Base-by-base conservation (phyloP, 64 coral and sea anemone species). In the Exaiptasia diaphana region DNA sequence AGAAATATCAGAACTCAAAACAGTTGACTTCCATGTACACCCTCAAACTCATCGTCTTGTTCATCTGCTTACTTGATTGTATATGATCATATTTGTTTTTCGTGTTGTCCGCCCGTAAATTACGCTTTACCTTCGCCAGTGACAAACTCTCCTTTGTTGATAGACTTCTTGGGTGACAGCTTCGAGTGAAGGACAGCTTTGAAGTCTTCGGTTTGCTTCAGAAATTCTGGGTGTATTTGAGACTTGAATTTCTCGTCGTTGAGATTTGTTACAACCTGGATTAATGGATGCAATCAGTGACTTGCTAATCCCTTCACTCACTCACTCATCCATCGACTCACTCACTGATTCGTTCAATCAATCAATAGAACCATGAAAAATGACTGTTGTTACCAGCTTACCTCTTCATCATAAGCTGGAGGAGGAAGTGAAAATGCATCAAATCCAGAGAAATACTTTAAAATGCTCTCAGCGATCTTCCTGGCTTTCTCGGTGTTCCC, bases 61-160 rank as follows among this genome's bases (percentile, higher is more conserved):
- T n/a, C n/a, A n/a, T n/a, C n/a, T n/a, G n/a, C n/a, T n/a, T n/a
- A n/a, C n/a, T n/a, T n/a, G n/a, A n/a, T n/a, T n/a, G n/a, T n/a
- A n/a, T n/a, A n/a, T n/a, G n/a, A n/a, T n/a, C n/a, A n/a, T n/a
- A n/a, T n/a, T n/a, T n/a, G n/a, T n/a, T n/a, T n/a, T n/a, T n/a
- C n/a, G n/a, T n/a, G n/a, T n/a, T n/a, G n/a, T n/a, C n/a, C n/a
- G n/a, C n/a, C n/a, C n/a, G n/a, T n/a, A n/a, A n/a, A n/a, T n/a
- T n/a, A n/a, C n/a, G n/a, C n/a, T n/a, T 31, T 85, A 93, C 90
- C 90, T 82, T 93, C 83, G 33, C 90, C 90, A 46, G 90, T 87
- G 14, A 93, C 83, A 62, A 82, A 71, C 50, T 93, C 90, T 44
- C 77, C 83, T 49, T 87, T 78, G 27, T 75, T 87, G 3, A 76